A percentile compares a stretch with the other conserved stretches of the same genome.
phyloP scores from a whole-genome alignment of 2,888 invertebrate genomes.

The Dicycla oo region DNA sequence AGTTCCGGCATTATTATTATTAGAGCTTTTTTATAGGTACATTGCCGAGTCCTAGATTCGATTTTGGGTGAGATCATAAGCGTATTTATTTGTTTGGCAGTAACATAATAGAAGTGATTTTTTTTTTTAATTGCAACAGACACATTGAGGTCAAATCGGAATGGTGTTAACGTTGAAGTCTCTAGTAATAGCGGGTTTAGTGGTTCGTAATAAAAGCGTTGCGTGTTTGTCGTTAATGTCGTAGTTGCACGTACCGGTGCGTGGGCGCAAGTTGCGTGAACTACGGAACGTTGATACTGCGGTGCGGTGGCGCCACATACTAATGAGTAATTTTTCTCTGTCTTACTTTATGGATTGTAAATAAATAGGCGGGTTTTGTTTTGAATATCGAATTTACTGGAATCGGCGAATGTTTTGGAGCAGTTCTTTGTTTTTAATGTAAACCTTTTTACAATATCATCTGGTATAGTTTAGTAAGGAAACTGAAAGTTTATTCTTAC shows the following conservation, averaged over 20 bases:
- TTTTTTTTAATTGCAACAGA: conserved; percentile 50
- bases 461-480: not conserved
- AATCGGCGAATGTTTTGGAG: conserved; percentile 4
- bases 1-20: conserved; percentile 57
- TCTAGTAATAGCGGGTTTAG: conserved; percentile 47
- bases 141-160: conserved; percentile 57
- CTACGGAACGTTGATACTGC: conserved; percentile 7
- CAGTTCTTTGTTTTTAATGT: conserved; percentile 20
- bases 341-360: conserved; percentile 30
- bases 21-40: conserved; percentile 41
- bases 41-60: conserved; percentile 54
- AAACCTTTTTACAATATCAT: not conserved
- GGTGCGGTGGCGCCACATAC: conserved; percentile 43
- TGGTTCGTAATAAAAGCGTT: conserved; percentile 53
- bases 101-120: conserved; percentile 43
- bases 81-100: conserved; percentile 54
- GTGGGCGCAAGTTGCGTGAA: conserved; percentile 54
- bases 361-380: conserved; percentile 43
- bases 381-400: conserved; percentile 7
- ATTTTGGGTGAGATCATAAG: conserved; percentile 58
- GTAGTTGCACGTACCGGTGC: conserved; percentile 46
- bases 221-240: conserved; percentile 56
- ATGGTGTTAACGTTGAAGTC: conserved; percentile 49
- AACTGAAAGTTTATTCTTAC: not conserved
- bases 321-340: conserved; percentile 32